Conservation (phyloP, 2,113 vertebrate genomes). For the Cyanistes caeruleus region DNA sequence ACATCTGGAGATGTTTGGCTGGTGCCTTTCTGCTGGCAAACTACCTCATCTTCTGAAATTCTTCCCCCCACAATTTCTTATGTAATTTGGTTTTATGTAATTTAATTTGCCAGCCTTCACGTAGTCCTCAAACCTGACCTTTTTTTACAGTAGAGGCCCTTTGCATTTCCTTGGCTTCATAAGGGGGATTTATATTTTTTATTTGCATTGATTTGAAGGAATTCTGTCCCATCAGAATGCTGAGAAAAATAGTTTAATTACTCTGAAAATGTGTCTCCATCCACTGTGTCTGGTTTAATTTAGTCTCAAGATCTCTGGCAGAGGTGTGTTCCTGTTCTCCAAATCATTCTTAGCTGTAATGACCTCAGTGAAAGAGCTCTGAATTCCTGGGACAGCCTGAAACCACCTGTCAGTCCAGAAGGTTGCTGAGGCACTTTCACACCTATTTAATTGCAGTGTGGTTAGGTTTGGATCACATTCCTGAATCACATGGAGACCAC, state of each 20-base stretch:
- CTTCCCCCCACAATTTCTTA: background rate
- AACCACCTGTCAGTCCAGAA: background rate
- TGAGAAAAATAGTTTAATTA: background rate
- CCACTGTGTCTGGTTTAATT: background rate
- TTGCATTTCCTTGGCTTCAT: background rate
- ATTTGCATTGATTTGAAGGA: background rate
- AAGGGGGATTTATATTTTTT: background rate
- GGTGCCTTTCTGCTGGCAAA: background rate
- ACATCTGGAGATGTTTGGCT: background rate
- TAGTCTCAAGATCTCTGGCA: background rate
- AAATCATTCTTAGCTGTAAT: background rate
- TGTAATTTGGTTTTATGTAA: background rate
- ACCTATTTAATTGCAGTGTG: background rate
- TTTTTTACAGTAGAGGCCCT: background rate
- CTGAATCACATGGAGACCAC: background rate
- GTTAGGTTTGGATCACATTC: background rate
- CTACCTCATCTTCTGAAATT: background rate
- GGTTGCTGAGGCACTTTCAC: background rate
- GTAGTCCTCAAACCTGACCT: background rate
- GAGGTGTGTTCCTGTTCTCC: background rate
- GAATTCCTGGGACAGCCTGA: background rate
- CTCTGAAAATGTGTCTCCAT: background rate
- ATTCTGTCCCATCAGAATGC: background rate
- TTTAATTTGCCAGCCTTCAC: background rate
- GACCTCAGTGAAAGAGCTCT: background rate